Base-by-base conservation (phyloP, 2,888 invertebrate species). In the Platerodrilus igneus region DNA sequence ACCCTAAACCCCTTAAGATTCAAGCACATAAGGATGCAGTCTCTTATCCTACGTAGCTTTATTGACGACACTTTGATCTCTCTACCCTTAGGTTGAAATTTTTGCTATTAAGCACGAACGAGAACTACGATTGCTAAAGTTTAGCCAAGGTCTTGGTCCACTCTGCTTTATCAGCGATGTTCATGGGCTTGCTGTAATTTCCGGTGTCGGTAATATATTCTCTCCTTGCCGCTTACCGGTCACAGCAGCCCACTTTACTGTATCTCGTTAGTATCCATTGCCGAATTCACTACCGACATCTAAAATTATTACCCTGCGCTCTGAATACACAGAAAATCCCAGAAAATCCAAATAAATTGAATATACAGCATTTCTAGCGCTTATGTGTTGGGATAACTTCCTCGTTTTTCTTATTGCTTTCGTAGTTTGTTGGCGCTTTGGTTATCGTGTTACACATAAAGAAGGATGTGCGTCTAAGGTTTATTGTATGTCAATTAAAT, bases 201-300 rank as follows among this genome's bases (percentile, higher is more conserved):
- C 58, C 58, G 57, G 56, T 50, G 50, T 47, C 45, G 48, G 49
- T 49, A 51, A 52, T 58, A 57, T 53, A 56, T 56, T 48, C 51
- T 47, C 41, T n/a, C 35, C 48, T 48, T 54, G 52, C 50, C 52
- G 54, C 44, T 48, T 53, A 51, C 48, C 52, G 54, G 56, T 52
- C 52, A 50, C 52, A 23, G 25, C n/a, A 9, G 16, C 17, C 16
- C 11, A 13, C 10, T 16, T 13, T 9, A 11, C 10, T 13, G 8
- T 16, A 41, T 30, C 34, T 35, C 22, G 23, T 35, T 39, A 31
- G n/a, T 4, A 38, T 10, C 26, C 26, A 15, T 7, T 26, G 11
- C 34, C 15, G n/a, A 15, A 15, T 33, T 23, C 11, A 25, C 9
- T n/a, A n/a, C 22, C 14, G 17, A 37, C 22, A 26, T 37, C 25